A percentile compares a stretch with the other conserved stretches of the same genome.
phyloP scores from a whole-genome alignment of 2,797 vertebrate genomes.

The Gallinago stenura region DNA sequence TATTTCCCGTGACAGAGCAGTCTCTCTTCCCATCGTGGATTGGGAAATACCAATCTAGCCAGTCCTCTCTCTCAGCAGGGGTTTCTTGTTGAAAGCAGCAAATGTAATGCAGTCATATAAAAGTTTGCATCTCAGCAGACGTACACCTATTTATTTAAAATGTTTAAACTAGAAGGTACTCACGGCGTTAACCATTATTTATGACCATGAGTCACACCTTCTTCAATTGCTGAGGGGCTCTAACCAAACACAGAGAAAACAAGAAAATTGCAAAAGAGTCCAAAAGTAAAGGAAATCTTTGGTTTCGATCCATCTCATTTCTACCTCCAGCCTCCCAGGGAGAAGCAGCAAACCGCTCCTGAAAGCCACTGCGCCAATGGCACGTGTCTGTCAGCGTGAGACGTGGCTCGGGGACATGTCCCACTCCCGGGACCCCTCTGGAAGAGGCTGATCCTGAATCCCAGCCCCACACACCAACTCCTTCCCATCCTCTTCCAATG shows the following conservation, averaged over 20 bases:
- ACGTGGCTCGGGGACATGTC: neutral
- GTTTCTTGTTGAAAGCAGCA: neutral
- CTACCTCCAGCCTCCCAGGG: neutral
- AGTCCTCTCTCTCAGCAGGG: neutral
- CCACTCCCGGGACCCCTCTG: accelerated
- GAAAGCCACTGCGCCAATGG: neutral
- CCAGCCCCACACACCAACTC: neutral
- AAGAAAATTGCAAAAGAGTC: neutral
- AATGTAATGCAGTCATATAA: neutral
- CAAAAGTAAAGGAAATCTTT: neutral
- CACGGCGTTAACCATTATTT: neutral
- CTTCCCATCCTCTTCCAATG: neutral
- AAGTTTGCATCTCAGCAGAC: neutral
- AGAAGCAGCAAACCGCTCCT: neutral
- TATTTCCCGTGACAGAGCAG: neutral
- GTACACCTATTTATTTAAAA: neutral
- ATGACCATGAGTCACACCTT: neutral
- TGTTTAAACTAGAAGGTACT: neutral
- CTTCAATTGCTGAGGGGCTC: neutral
- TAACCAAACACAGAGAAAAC: neutral
- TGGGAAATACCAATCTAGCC: neutral
- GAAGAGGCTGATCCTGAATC: neutral
- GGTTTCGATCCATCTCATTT: neutral
- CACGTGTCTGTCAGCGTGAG: accelerated
- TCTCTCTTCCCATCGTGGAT: neutral